Base-by-base conservation (phyloP, 2,888 invertebrate species). In the Oligia fasciuncula region DNA sequence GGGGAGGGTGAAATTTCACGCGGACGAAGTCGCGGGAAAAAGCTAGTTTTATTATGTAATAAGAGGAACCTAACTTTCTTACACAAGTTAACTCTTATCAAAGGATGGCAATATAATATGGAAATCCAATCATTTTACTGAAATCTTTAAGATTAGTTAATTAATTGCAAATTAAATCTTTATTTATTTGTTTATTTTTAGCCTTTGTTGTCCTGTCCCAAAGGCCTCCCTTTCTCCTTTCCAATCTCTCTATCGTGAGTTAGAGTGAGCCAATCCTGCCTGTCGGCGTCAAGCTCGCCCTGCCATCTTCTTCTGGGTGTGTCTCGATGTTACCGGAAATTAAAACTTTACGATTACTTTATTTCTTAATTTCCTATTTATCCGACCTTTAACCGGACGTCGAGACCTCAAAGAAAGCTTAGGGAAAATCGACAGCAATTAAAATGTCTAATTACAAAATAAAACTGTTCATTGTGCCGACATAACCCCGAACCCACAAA, bases 401-500 rank as follows among this genome's bases (percentile, higher is more conserved):
- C n/a, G 5, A 51, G 54, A 75, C 3, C 23, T 49, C 40, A 57
- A 76, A 19, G 76, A 69, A 63, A 68, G 11, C 29, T 57, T n/a
- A 49, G 4, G 4, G 46, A 68, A 68, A 71, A 80, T 70, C 40
- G 2, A 69, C 6, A 14, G 9, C 3, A 8, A 70, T 29, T 14
- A 23, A 78, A 46, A 69, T 60, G n/a, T 1, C 40, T 14, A 65
- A 79, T 51, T 35, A 51, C 9, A 40, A 84, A 70, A 49, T 23
- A 60, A 70, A 78, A 73, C 35, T 40, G 29, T 73, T 73, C 43
- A 77, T 54, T 77, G 46, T 76, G n/a, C n/a, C n/a, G 23, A 77
- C 35, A 85, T 57, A 49, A 82, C 72, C 23, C 62, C 62, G 49
- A 72, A 82, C 35, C 72, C 83, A 78, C 83, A 65, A 81, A 84